Percentiles rank a stretch among this genome's conserved stretches.
phyloP scores from a whole-genome alignment of 2,797 vertebrate genomes.

The Micropoecilia bifurca region DNA sequence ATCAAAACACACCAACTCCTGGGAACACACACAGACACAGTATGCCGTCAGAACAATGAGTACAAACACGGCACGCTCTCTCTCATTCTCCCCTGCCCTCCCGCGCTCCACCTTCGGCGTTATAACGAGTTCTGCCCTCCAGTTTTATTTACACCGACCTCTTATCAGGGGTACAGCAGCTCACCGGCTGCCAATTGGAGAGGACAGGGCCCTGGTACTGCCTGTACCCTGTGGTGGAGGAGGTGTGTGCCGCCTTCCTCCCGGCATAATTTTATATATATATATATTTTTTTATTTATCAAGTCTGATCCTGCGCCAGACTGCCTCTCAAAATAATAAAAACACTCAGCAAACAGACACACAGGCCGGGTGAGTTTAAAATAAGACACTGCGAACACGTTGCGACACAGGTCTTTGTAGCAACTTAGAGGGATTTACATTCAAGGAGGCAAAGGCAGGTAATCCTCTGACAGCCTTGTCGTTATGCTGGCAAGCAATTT shows the following conservation, averaged over 20 bases:
- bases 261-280: constrained; percentile 58
- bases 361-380: constrained; percentile 28
- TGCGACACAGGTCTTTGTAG: constrained; percentile 25
- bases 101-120: constrained; percentile 63
- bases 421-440: constrained; percentile 13
- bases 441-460: constrained; percentile 9
- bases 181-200: constrained; percentile 91
- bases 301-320: constrained; percentile 61
- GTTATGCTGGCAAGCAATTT: constrained; percentile 8
- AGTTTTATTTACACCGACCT: constrained; percentile 98
- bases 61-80: constrained; percentile 87
- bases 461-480: constrained; percentile 22
- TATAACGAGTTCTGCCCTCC: constrained; percentile 88
- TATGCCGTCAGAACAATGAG: constrained; percentile 94
- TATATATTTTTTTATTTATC: constrained; percentile 41
- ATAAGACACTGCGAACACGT: constrained; percentile 15
- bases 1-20: constrained; percentile 36
- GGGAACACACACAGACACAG: constrained; percentile 82
- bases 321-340: constrained; percentile 58
- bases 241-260: constrained; percentile 81
- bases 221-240: constrained; percentile 88
- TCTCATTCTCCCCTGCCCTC: constrained; percentile 22
- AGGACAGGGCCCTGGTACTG: constrained; percentile 90
- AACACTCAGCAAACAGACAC: constrained; percentile 9
- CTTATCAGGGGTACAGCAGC: constrained; percentile 96